Conservation (phyloP, 35 echinoderm and acorn worm species). For the Strongylocentrotus purpuratus region DNA sequence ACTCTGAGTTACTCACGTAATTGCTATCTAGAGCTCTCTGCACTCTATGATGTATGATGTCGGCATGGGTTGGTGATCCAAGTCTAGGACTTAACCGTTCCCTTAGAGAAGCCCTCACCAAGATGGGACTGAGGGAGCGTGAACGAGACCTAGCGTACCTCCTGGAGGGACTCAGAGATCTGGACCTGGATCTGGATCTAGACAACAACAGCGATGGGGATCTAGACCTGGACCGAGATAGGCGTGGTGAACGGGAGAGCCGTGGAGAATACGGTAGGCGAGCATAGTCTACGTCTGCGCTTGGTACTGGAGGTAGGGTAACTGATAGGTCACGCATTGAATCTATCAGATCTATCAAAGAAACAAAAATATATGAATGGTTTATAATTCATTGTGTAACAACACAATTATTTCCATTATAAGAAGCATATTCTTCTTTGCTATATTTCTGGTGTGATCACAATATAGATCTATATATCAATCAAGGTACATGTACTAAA, state of each 20-base stretch:
- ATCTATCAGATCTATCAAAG: not conserved
- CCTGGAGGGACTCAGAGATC: conserved; percentile 43
- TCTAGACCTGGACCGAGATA: not conserved
- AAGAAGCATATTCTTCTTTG: too few relatives aligned
- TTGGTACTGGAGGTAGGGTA: conserved; percentile 16
- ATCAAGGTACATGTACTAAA: too few relatives aligned
- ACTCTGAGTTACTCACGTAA: conserved; percentile 61
- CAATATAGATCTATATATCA: too few relatives aligned
- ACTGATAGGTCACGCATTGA: conserved; percentile 33
- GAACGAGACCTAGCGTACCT: conserved; percentile 28
- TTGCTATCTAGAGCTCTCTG: conserved; percentile 72
- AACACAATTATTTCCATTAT: too few relatives aligned
- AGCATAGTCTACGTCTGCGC: conserved; percentile 69
- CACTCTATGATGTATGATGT: conserved; percentile 68
- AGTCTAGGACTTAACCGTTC: conserved; percentile 37
- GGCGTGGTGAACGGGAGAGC: conserved; percentile 51
- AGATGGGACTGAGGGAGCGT: conserved; percentile 63
- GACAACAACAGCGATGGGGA: not conserved
- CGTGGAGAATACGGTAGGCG: conserved; percentile 84
- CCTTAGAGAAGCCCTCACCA: conserved; percentile 43
- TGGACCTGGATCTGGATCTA: conserved; percentile 24
- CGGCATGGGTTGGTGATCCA: conserved; percentile 45
- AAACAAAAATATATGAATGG: not conserved
- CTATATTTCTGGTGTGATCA: too few relatives aligned
- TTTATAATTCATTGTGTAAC: too few relatives aligned